phyloP scores from a whole-genome alignment of 2,888 invertebrate species.

The Melinaea marsaeus region DNA sequence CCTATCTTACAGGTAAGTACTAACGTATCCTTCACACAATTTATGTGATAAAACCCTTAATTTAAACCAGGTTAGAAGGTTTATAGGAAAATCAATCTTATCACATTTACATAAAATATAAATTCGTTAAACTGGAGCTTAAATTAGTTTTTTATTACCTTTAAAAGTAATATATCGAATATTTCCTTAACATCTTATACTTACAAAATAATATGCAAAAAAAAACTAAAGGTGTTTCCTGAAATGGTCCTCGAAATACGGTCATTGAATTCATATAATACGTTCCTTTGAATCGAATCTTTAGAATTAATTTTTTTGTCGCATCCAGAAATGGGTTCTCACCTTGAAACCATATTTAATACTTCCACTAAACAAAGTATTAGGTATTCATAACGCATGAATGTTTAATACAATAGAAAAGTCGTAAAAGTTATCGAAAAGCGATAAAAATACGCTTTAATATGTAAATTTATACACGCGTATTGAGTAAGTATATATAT shows the following conservation, averaged over 20 bases:
- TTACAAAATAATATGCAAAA: constrained; percentile 24
- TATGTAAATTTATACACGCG: too few relatives aligned
- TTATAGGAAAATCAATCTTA: too few relatives aligned
- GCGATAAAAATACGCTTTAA: too few relatives aligned
- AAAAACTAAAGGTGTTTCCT: constrained; percentile 42
- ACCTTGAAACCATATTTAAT: background rate
- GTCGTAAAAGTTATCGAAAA: too few relatives aligned
- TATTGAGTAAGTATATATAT: background rate
- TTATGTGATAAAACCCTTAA: constrained; percentile 14
- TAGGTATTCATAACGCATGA: background rate
- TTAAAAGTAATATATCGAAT: background rate
- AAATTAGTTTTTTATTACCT: background rate
- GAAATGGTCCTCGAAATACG: constrained; percentile 48
- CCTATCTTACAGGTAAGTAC: constrained; percentile 26
- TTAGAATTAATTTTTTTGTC: constrained; percentile 18
- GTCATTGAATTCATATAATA: constrained; percentile 39
- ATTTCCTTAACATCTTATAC: constrained; percentile 7
- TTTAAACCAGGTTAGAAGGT: background rate
- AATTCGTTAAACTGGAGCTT: background rate
- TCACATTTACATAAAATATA: background rate
- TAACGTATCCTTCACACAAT: constrained; percentile 14
- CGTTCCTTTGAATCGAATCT: constrained; percentile 19
- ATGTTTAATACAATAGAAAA: background rate
- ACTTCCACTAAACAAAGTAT: background rate
- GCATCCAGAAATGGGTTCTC: background rate